Conservation (phyloP, 2,888 invertebrate genomes). For the Maniola hyperantus region DNA sequence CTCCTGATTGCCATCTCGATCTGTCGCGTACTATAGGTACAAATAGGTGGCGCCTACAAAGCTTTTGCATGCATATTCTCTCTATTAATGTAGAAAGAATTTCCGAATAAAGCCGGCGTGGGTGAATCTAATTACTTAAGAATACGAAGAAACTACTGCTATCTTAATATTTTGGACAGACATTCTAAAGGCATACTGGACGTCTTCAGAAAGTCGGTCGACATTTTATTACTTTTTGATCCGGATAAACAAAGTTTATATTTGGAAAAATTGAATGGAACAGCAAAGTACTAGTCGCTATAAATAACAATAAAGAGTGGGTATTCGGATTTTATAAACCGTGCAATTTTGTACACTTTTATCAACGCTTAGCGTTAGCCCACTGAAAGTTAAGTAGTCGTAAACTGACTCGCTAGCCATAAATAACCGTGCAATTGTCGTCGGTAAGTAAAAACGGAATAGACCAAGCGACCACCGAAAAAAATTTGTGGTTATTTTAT, state of each 20-base stretch:
- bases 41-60: no score
- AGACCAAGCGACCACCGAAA: slow-evolving; percentile 18
- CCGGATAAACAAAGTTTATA: neutral
- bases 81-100: no score
- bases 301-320: slow-evolving; percentile 2
- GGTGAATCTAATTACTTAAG: no score
- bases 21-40: no score
- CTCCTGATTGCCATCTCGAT: no score
- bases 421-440: slow-evolving; percentile 31
- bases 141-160: no score
- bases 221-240: neutral
- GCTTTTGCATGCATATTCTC: no score
- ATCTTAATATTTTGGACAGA: no score
- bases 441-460: slow-evolving; percentile 32
- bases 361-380: slow-evolving; percentile 23
- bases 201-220: no score
- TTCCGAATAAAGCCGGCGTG: no score
- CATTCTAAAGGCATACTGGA: no score
- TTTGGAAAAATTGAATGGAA: neutral
- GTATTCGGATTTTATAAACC: slow-evolving; percentile 15
- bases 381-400: slow-evolving; percentile 28
- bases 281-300: neutral
- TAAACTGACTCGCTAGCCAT: slow-evolving; percentile 22
- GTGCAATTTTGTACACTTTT: slow-evolving; percentile 15
- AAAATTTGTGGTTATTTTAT: neutral